These are phyloP conservation scores for Erithacus rubecula DNA, from an alignment of 2,797 vertebrate species.

Conservation along the genomic window DNA sequence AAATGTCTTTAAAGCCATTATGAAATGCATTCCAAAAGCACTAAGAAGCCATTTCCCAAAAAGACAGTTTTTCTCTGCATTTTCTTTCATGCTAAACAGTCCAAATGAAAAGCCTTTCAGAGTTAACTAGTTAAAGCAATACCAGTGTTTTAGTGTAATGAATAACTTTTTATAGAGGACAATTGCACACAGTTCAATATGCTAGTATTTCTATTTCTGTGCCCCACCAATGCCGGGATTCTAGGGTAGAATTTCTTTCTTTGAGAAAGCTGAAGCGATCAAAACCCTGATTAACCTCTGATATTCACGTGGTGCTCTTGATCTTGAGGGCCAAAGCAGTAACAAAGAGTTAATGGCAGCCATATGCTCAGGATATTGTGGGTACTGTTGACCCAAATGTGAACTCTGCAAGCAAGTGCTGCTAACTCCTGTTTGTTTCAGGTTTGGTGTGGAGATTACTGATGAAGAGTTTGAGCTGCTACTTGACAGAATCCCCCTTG, in stretches of 20 bases:
- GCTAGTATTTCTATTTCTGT: constrained; percentile 77
- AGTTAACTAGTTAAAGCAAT: constrained; percentile 82
- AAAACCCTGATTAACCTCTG: constrained; percentile 93
- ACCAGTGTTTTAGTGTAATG: constrained; percentile 84
- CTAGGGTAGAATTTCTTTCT: constrained; percentile 85
- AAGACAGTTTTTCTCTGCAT: constrained; percentile 71
- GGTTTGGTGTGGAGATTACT: constrained; percentile 83
- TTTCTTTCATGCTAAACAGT: constrained; percentile 79
- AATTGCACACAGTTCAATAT: constrained; percentile 71
- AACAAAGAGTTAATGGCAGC: constrained; percentile 92
- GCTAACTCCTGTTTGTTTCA: constrained; percentile 77
- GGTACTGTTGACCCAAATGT: constrained; percentile 78
- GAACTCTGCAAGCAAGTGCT: constrained; percentile 76
- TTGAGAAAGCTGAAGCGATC: constrained; percentile 84
- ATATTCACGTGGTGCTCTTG: constrained; percentile 84
- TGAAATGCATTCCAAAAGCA: constrained; percentile 77
- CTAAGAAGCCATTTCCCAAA: constrained; percentile 67
- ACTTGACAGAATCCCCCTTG: constrained; percentile 81
- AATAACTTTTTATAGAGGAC: constrained; percentile 80
- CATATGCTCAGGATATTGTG: constrained; percentile 88
- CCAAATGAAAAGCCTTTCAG: constrained; percentile 80
- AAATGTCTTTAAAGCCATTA: constrained; percentile 74
- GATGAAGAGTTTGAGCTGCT: constrained; percentile 88
- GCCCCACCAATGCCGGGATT: constrained; percentile 67
- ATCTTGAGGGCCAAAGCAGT: constrained; percentile 77